Base-by-base conservation (phyloP, 2,797 vertebrate genomes). In the Anguilla obscura region DNA sequence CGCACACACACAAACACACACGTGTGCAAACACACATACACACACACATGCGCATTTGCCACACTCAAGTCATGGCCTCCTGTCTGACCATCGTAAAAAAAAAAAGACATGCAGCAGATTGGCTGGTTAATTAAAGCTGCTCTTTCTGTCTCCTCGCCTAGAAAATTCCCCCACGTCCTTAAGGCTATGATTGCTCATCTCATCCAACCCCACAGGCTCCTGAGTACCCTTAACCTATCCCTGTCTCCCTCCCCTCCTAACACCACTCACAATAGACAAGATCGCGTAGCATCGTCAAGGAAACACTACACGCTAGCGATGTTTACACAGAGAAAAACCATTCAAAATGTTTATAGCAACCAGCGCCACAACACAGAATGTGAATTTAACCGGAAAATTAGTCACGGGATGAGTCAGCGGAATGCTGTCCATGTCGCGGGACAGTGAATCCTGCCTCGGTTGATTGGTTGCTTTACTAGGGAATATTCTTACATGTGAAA, bases 301-400 rank as follows among this genome's bases (percentile, higher is more conserved):
- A 82, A 82, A 82, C 21, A 27, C 21, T 24, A 4, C 8, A 82
- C 36, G 7, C 3, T 9, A n/a, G 79, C 45, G 45, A 24, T n/a
- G 24, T 9, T 24, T 82, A 50, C 79, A 48, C 24, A 50, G 45
- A 48, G 45, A 48, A 48, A 45, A 50, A 50, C 24, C 4, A 45
- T 50, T 21, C 24, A 50, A 82, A 82, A 50, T 82, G 79, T 82
- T 82, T n/a, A 82, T 82, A 82, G 79, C 79, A 82, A 82, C 79
- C 45, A 82, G 45, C 14, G 33, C 79, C 79, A 82, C 79, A 82
- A 82, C 45, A 82, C 21, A 48, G 21, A 52, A 52, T 45, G 21
- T n/a, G 79, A 14, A 48, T 82, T 82, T 50, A 2, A 24, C 45
- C 24, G 1, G 79, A 82, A 50, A 12, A 82, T 82, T 21, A 82